A percentile compares a stretch with the other conserved stretches of the same genome.
These are phyloP conservation scores for Drosophila multiciliata DNA, from an alignment of 2,888 invertebrate species.

Conservation along the genomic window DNA sequence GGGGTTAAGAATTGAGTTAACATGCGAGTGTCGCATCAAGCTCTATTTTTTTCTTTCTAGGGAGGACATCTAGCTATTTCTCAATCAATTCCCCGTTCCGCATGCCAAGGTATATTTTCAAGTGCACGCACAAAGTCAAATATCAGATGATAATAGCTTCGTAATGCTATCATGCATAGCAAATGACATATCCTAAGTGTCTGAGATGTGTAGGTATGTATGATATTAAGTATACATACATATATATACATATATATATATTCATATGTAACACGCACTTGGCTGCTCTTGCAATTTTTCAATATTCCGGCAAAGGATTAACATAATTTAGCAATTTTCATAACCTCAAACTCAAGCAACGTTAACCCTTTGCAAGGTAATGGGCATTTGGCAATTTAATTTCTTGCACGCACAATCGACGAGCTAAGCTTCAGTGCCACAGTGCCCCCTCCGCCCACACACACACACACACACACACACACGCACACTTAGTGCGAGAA, in stretches of 20 bases:
- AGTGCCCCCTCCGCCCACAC: slow-evolving; percentile 2
- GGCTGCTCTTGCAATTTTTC: slow-evolving; percentile 51
- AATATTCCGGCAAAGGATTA: slow-evolving; percentile 68
- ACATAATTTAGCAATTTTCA: slow-evolving; percentile 76
- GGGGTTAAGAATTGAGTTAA: slow-evolving; percentile 60
- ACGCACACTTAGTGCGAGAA: slow-evolving; percentile 24
- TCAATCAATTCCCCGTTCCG: slow-evolving; percentile 67
- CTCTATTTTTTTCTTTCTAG: slow-evolving; percentile 28
- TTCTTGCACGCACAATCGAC: slow-evolving; percentile 79
- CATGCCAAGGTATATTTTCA: slow-evolving; percentile 19
- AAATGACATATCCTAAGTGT: slow-evolving; percentile 32
- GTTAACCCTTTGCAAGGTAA: slow-evolving; percentile 71
- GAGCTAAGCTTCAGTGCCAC: slow-evolving; percentile 51
- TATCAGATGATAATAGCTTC: slow-evolving; percentile 43
- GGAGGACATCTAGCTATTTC: slow-evolving; percentile 63
- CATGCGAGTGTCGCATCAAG: slow-evolving; percentile 33
- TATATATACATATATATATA: not conserved
- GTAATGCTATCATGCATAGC: slow-evolving; percentile 34
- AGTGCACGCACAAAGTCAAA: slow-evolving; percentile 2
- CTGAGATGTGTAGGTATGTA: not conserved
- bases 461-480: slow-evolving; percentile 14
- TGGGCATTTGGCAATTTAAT: slow-evolving; percentile 79
- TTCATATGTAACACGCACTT: slow-evolving; percentile 8
- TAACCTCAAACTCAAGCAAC: slow-evolving; percentile 57
- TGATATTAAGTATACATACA: not conserved